phyloP scores from a whole-genome alignment of 2,888 invertebrate genomes.

The Dicyrtomina minuta region DNA sequence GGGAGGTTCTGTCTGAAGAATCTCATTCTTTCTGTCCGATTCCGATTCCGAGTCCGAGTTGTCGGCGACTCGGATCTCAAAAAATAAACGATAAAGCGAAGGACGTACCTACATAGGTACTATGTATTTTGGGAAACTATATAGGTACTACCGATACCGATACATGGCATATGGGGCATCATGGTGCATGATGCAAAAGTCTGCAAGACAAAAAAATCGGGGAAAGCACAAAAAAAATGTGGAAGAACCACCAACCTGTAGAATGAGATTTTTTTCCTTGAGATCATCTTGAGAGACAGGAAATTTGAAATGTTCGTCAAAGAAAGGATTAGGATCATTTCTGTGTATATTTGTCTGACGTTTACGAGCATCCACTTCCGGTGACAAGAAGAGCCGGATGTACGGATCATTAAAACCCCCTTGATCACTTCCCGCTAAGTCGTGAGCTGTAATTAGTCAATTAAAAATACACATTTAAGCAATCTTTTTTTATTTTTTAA shows the following conservation, averaged over 20 bases:
- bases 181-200: background rate
- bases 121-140: too few species aligned
- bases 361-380: constrained; percentile 80
- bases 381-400: constrained; percentile 74
- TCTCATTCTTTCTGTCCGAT: too few species aligned
- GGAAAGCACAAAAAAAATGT: too few species aligned
- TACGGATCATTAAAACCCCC: constrained; percentile 90
- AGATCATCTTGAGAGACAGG: constrained; percentile 86
- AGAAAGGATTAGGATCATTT: constrained; percentile 81
- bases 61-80: too few species aligned
- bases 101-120: too few species aligned
- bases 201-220: background rate
- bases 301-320: constrained; percentile 90
- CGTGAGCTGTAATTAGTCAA: constrained; percentile 58
- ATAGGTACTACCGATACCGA: too few species aligned
- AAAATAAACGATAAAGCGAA: too few species aligned
- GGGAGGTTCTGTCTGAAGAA: too few species aligned
- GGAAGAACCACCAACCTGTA: too few species aligned
- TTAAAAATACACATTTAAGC: background rate
- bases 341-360: constrained; percentile 82
- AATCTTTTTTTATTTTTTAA: background rate
- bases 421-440: constrained; percentile 77
- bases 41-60: too few species aligned
- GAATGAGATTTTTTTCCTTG: constrained; percentile 71
- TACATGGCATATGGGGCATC: background rate